Percentiles rank a stretch among this genome's conserved stretches.
These are phyloP conservation scores for Parasteatoda tepidariorum DNA, from an alignment of 1,140 invertebrate genomes.

Conservation along the genomic window DNA sequence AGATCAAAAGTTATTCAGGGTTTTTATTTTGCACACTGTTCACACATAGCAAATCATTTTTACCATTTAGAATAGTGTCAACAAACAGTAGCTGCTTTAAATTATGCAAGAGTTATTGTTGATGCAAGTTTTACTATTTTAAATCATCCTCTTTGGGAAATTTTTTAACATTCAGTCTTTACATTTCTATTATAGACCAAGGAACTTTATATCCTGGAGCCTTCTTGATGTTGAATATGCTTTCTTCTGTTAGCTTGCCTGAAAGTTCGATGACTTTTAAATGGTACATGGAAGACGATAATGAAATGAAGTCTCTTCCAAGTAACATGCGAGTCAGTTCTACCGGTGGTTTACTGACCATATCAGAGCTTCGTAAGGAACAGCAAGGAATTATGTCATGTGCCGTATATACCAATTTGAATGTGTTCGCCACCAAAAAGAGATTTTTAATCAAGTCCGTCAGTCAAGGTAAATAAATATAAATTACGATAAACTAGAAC, in stretches of 20 bases:
- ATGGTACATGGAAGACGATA: constrained; percentile 2
- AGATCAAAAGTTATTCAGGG: too few species aligned
- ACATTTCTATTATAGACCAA: not conserved
- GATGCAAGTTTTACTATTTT: too few species aligned
- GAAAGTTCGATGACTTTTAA: not conserved
- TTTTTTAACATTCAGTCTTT: too few species aligned
- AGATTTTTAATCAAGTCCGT: constrained; percentile 10
- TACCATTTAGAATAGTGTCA: too few species aligned
- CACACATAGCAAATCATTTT: too few species aligned
- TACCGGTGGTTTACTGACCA: not conserved
- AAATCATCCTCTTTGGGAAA: too few species aligned
- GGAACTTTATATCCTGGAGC: constrained; percentile 28
- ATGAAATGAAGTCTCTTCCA: not conserved
- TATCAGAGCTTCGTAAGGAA: constrained; percentile 19
- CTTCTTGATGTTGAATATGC: not conserved
- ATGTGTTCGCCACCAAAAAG: not conserved
- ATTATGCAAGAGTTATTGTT: too few species aligned
- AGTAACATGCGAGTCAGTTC: constrained; percentile 38
- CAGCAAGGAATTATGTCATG: constrained; percentile 25
- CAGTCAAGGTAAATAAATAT: not conserved
- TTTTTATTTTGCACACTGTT: too few species aligned
- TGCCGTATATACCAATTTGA: constrained; percentile 35
- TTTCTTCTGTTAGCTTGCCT: not conserved
- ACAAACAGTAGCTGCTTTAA: too few species aligned
- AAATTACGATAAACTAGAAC: too few species aligned